Evolutionary conservation across 2,797 vertebrate species (phyloP).

Genomic region (Sarcoramphus papa): DNA sequence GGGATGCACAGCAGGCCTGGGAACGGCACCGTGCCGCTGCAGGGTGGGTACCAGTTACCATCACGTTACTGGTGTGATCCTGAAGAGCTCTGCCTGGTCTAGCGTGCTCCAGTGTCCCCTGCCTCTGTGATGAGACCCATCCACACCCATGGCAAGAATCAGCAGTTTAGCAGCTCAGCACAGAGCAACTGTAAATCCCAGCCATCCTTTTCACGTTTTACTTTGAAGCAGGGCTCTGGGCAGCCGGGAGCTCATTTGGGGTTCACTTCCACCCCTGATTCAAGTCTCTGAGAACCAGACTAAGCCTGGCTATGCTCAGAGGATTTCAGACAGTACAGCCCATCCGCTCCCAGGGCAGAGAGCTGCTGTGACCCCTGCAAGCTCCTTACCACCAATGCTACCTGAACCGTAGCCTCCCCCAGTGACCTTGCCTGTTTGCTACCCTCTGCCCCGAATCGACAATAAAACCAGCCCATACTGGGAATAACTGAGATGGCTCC

Average conservation of each 20-base stretch:
- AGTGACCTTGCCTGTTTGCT: not conserved
- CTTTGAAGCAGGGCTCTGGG: not conserved
- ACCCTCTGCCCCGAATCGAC: not conserved
- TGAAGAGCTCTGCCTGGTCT: not conserved
- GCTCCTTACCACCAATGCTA: not conserved
- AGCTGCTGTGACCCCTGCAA: not conserved
- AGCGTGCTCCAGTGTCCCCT: rapidly evolving
- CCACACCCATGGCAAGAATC: rapidly evolving
- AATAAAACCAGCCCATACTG: not conserved
- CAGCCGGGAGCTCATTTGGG: not conserved
- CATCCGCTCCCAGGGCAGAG: not conserved
- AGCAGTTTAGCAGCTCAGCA: not conserved
- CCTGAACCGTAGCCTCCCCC: not conserved
- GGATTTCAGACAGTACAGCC: not conserved
- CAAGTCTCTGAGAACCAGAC: not conserved
- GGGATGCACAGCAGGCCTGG: not conserved
- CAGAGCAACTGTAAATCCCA: not conserved
- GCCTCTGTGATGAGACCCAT: not conserved
- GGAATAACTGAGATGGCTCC: not conserved
- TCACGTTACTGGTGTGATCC: not conserved
- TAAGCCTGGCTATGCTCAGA: not conserved
- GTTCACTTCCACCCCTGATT: not conserved
- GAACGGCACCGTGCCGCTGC: rapidly evolving
- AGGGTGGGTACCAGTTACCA: not conserved
- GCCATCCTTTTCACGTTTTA: not conserved